A percentile compares a stretch with the other conserved stretches of the same genome.
phyloP scores from a whole-genome alignment of 2,888 invertebrate genomes.

The Pseudanteris insignis region DNA sequence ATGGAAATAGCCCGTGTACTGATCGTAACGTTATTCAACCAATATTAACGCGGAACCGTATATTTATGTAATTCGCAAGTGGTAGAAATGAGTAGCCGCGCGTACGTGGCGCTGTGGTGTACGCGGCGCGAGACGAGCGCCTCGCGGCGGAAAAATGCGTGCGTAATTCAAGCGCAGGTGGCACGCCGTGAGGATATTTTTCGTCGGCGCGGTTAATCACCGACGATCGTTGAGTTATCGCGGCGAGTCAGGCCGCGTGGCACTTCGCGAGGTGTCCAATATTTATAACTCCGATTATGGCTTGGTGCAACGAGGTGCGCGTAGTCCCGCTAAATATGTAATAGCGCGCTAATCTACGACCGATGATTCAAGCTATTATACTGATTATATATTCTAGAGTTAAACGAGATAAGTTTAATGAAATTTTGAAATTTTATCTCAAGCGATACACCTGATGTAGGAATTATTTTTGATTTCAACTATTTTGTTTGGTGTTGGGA shows the following conservation, averaged over 20 bases:
- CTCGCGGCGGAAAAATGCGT: constrained; percentile 22
- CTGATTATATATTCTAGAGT: too few relatives aligned
- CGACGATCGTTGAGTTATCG: constrained; percentile 20
- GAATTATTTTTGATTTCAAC: too few relatives aligned
- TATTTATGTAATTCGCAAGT: constrained; percentile 42
- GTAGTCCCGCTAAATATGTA: too few relatives aligned
- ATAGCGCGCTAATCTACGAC: too few relatives aligned
- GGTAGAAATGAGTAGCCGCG: constrained; percentile 43
- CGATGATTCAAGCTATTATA: too few relatives aligned
- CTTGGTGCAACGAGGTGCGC: too few relatives aligned
- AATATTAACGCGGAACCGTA: constrained; percentile 32
- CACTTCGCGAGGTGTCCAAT: too few relatives aligned
- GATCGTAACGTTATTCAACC: constrained; percentile 19
- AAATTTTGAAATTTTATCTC: too few relatives aligned
- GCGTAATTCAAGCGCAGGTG: constrained; percentile 28
- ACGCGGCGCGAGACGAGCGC: constrained; percentile 50
- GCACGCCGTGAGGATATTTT: constrained; percentile 10
- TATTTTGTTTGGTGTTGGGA: too few relatives aligned
- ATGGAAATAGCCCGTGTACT: constrained; percentile 21
- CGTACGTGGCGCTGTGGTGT: constrained; percentile 54
- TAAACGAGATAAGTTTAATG: too few relatives aligned
- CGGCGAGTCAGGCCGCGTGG: background rate
- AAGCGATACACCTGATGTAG: too few relatives aligned
- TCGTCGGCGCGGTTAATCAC: constrained; percentile 11
- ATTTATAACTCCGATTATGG: too few relatives aligned